Base-by-base conservation (phyloP, 2,113 vertebrate species). In the Aramus guarauna region DNA sequence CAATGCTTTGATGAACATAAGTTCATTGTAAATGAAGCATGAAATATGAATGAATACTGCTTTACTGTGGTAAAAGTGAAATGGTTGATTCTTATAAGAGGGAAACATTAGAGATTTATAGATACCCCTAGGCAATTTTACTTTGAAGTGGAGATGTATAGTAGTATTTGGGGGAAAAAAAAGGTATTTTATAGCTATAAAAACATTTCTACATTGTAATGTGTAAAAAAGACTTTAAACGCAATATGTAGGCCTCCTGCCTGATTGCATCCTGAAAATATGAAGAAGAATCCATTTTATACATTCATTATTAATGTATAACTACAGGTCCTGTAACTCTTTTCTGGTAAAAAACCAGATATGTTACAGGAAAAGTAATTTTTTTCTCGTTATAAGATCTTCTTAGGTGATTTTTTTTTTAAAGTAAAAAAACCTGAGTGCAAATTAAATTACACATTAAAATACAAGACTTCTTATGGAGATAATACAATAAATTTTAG, bases 1-100 rank as follows among this genome's bases (percentile, higher is more conserved):
- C 77, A 94, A 26, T 92, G 73, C 92, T 94, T 95, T 96, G 95
- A 89, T 91, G 83, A 95, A 77, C 88, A 84, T 95, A 87, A 68
- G 60, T 76, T 52, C 52, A 60, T 71, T 87, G 47, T 77, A 97
- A 97, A 96, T 88, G 85, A 88, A 90, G 74, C 67, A 67, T 82
- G 73, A 84, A 90, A 63, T 94, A 88, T 66, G 82, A 90, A 85
- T 86, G 88, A 96, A 60, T 85, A 52, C 64, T 83, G 66, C 68
- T 85, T 95, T 82, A 79, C 59, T 87, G 48, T 92, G 62, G 80
- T 93, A 92, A 76, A 89, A 89, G 39, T 48, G 63, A 85, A 85
- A 50, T 79, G n/a, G 34, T 77, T 81, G 72, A 74, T 77, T 83
- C 74, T 81, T 94, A 36, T 55, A 73, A 59, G 53, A 91, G 68